Base-by-base conservation (phyloP, 2,888 invertebrate species). In the Philereme vetulata region DNA sequence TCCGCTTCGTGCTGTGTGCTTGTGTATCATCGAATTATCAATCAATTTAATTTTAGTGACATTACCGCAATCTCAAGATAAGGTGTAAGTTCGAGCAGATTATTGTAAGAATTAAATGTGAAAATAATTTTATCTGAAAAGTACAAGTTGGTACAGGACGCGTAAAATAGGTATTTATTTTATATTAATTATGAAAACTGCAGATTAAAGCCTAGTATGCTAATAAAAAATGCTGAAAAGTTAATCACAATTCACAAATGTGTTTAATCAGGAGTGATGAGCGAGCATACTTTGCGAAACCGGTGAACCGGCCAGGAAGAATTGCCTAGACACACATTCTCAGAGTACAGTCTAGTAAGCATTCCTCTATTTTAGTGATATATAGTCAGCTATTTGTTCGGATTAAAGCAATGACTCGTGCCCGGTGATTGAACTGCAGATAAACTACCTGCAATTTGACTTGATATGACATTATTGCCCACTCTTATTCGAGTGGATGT, bases 351-450 rank as follows among this genome's bases (percentile, higher is more conserved):
- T 7, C 5, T 9, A 44, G 47, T 51, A 52, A 52, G 51, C 49
- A 44, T 51, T 50, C 42, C 46, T 38, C 44, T 51, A 53, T 38
- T 46, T 46, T 7, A 63, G 58, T 56, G 56, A 57, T 49, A 58
- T 40, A 48, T 68, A 64, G 62, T 75, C 71, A 70, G 75, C 77
- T 62, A 71, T 74, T 80, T 80, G 80, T 78, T 75, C 79, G 69
- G 80, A 78, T 60, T 46, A 57, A 49, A 56, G 46, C 45, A 38
- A 46, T 51, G 61, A 67, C 77, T 75, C 74, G 78, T 81, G 81
- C 73, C 68, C 70, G 84, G 83, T 84, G 74, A 81, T 65, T 85
- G 82, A 85, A 82, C 78, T 75, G 54, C 64, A 70, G 74, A 75
- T 75, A 71, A 50, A 47, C 51, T 49, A 48, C 35, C 32, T 51